Percentiles rank a stretch among this genome's conserved stretches.
These are phyloP conservation scores for Onychomys leucogaster DNA, from an alignment of 2,797 vertebrate genomes.

Conservation along the genomic window DNA sequence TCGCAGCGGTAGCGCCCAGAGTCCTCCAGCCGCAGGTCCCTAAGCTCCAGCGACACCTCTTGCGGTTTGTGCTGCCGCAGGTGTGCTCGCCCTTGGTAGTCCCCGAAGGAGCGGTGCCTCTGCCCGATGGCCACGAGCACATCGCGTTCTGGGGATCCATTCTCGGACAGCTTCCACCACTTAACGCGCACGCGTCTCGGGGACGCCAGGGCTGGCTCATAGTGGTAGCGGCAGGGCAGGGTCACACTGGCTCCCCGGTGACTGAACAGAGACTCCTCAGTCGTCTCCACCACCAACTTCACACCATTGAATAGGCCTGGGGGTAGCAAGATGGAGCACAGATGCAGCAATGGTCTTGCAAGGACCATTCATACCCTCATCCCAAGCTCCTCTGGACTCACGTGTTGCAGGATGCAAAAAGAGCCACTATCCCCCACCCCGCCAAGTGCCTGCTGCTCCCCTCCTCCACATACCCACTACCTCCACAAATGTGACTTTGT, in stretches of 20 bases:
- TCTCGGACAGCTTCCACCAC: slow-evolving; percentile 92
- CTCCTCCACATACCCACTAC: not conserved
- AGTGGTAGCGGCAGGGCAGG: slow-evolving; percentile 92
- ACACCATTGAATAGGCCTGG: slow-evolving; percentile 90
- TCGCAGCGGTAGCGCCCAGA: slow-evolving; percentile 95
- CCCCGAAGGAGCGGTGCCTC: slow-evolving; percentile 91
- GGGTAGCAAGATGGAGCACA: not conserved
- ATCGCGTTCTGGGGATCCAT: slow-evolving; percentile 90
- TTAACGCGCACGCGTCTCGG: slow-evolving; percentile 92
- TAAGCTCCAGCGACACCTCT: slow-evolving; percentile 92
- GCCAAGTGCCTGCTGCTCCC: not conserved
- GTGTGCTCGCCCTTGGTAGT: slow-evolving; percentile 91
- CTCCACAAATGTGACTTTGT: not conserved
- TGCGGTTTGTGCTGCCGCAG: slow-evolving; percentile 83
- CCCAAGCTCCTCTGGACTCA: not conserved
- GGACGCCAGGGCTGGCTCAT: slow-evolving; percentile 86
- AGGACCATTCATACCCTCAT: not conserved
- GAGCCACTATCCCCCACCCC: rapidly evolving
- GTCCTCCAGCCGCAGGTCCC: slow-evolving; percentile 90
- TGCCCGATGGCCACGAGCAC: slow-evolving; percentile 94
- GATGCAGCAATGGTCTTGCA: not conserved
- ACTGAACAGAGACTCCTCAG: slow-evolving; percentile 89
- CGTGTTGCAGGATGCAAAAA: not conserved
- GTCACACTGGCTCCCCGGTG: slow-evolving; percentile 91
- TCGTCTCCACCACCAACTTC: slow-evolving; percentile 92